Conservation (phyloP, 2,113 vertebrate species). For the Mixornis gularis region DNA sequence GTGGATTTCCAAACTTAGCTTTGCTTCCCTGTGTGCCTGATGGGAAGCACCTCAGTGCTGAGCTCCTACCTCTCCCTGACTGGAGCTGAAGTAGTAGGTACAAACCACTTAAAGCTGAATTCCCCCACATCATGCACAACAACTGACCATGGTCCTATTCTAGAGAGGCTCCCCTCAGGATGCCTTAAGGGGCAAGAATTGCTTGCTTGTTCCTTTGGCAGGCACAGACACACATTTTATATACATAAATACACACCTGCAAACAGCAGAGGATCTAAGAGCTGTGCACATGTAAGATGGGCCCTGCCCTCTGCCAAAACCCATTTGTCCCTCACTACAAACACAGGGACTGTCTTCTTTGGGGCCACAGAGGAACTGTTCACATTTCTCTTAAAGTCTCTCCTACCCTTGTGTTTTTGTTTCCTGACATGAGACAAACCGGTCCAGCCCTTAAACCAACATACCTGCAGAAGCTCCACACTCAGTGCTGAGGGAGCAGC, state of each 20-base stretch:
- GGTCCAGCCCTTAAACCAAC: neutral
- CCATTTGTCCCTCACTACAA: neutral
- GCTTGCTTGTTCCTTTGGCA: neutral
- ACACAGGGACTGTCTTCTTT: neutral
- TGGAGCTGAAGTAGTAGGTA: neutral
- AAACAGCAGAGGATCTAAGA: neutral
- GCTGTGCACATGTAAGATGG: neutral
- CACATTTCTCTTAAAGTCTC: neutral
- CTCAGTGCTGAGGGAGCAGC: neutral
- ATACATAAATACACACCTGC: neutral
- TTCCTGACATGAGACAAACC: neutral
- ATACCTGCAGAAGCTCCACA: neutral
- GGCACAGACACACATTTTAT: no score
- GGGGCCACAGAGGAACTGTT: neutral
- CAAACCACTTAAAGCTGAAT: neutral
- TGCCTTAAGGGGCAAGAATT: neutral
- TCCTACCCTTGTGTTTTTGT: neutral
- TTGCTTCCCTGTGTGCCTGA: neutral
- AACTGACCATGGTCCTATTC: neutral
- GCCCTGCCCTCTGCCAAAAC: neutral
- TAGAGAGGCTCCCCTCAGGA: neutral
- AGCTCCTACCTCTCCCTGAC: neutral
- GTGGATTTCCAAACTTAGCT: neutral
- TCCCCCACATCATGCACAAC: neutral
- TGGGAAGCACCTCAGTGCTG: neutral